Conservation (phyloP, 2,113 vertebrate species). For the Mesitornis unicolor region DNA sequence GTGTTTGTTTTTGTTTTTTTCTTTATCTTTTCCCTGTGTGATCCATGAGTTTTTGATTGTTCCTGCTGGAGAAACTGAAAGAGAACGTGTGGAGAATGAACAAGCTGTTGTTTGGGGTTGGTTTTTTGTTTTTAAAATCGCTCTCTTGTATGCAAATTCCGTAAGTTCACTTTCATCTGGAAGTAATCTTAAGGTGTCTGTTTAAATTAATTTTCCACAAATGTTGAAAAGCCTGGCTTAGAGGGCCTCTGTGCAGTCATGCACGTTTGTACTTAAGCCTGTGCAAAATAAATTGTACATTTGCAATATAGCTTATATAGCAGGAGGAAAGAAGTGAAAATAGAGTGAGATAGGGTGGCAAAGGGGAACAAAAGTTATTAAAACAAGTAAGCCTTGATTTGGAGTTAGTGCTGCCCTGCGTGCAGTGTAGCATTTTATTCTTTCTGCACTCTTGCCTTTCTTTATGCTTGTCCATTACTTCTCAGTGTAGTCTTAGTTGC, state of each 20-base stretch:
- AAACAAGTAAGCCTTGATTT: neutral
- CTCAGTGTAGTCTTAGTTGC: neutral
- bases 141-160: neutral
- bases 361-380: neutral
- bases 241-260: neutral
- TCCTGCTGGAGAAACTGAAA: neutral
- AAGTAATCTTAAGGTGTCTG: neutral
- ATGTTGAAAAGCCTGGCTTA: neutral
- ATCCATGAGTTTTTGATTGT: neutral
- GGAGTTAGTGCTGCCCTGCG: neutral
- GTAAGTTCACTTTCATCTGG: neutral
- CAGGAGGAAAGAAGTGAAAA: neutral
- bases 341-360: neutral
- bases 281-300: neutral
- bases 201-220: neutral
- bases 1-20: neutral
- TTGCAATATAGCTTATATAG: neutral
- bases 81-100: neutral
- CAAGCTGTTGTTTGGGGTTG: neutral
- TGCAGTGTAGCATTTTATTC: neutral
- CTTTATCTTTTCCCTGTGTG: neutral
- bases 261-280: neutral
- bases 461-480: neutral
- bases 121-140: neutral
- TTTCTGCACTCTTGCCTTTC: neutral